Evolutionary conservation across 2,888 invertebrate species (phyloP).

Genomic region (Aplocera efformata): DNA sequence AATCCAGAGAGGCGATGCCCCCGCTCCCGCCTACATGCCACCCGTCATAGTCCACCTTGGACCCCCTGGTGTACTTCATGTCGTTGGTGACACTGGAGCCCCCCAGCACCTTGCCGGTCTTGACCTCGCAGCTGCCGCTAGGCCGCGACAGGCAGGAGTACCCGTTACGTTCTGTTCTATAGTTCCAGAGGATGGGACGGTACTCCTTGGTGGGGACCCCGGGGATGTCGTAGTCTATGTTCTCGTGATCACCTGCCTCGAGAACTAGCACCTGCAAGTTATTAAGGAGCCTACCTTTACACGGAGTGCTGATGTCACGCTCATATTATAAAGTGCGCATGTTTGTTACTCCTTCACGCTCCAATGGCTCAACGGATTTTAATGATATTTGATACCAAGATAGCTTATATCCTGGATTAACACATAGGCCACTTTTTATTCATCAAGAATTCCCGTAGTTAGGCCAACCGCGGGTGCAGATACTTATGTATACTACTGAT

Average conservation of each 20-base stretch:
- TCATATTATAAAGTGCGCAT: too few relatives aligned
- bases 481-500: too few relatives aligned
- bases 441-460: too few relatives aligned
- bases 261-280: conserved; percentile 56
- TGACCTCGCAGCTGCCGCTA: conserved; percentile 67
- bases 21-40: conserved; percentile 56
- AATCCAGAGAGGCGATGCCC: conserved; percentile 60
- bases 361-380: too few relatives aligned
- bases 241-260: conserved; percentile 70
- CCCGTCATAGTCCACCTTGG: conserved; percentile 65
- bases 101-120: conserved; percentile 68
- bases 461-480: too few relatives aligned
- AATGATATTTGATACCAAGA: too few relatives aligned
- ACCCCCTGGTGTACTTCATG: conserved; percentile 73
- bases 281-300: too few relatives aligned
- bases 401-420: too few relatives aligned
- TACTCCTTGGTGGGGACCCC: conserved; percentile 64
- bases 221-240: conserved; percentile 70
- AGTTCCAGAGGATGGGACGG: conserved; percentile 70
- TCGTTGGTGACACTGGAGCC: conserved; percentile 70
- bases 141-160: conserved; percentile 69
- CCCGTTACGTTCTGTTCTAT: conserved; percentile 64
- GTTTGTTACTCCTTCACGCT: too few relatives aligned
- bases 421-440: too few relatives aligned
- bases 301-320: too few relatives aligned